Evolutionary conservation across 2,888 invertebrate genomes (phyloP).

Genomic region (Folsomia candida): DNA sequence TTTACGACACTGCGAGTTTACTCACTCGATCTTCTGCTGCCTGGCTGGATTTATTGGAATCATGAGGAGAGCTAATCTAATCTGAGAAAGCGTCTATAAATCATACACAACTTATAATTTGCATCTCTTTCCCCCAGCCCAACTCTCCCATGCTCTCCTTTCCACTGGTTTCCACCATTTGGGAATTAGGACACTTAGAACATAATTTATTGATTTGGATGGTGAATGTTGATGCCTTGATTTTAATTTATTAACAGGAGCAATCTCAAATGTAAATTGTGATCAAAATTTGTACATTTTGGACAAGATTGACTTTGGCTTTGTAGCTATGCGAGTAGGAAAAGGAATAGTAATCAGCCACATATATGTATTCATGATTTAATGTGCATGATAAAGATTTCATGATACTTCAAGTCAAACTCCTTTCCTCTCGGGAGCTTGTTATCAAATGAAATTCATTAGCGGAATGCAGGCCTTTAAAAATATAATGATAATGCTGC

Average conservation of each 20-base stretch:
- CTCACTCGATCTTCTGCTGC: too few relatives aligned
- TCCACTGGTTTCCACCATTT: neutral
- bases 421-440: too few relatives aligned
- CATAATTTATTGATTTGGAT: neutral
- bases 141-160: slow-evolving; percentile 6
- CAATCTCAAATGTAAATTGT: neutral
- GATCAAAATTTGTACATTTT: neutral
- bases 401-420: too few relatives aligned
- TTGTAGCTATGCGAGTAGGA: too few relatives aligned
- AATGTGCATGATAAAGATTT: neutral
- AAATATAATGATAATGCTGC: too few relatives aligned
- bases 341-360: too few relatives aligned
- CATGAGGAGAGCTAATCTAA: slow-evolving; percentile 12
- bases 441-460: too few relatives aligned
- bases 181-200: neutral
- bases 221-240: neutral
- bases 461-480: too few relatives aligned
- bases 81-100: slow-evolving; percentile 19
- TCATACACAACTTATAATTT: slow-evolving; percentile 17
- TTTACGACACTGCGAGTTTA: too few relatives aligned
- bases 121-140: slow-evolving; percentile 4
- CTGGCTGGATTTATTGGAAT: too few relatives aligned
- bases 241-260: neutral
- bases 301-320: neutral
- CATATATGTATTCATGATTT: neutral